Evolutionary conservation across 2,888 invertebrate species (phyloP).

Genomic region (Polylopha cassiicola): DNA sequence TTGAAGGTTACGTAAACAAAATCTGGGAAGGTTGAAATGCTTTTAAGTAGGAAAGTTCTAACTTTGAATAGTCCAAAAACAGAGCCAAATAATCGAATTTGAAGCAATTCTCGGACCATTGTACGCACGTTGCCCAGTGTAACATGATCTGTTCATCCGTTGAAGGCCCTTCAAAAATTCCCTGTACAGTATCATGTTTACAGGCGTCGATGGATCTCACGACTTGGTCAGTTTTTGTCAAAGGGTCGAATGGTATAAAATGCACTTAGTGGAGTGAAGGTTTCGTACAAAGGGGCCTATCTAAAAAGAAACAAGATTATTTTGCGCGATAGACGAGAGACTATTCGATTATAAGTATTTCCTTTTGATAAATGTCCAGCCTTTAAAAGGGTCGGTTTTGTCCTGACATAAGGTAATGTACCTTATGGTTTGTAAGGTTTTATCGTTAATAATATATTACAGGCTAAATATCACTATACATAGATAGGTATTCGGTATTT

Average conservation of each 20-base stretch:
- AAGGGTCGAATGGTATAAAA: conserved; percentile 59
- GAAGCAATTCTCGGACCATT: conserved; percentile 53
- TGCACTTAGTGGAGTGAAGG: conserved; percentile 54
- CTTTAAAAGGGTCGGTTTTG: conserved; percentile 25
- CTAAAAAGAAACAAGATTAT: conserved; percentile 49
- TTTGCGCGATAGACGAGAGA: conserved; percentile 42
- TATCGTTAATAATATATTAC: too few species aligned
- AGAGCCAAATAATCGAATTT: conserved; percentile 62
- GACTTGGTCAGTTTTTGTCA: conserved; percentile 35
- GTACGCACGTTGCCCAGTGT: conserved; percentile 32
- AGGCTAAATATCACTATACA: too few species aligned
- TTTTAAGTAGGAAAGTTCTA: conserved; percentile 45
- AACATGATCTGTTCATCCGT: conserved; percentile 25
- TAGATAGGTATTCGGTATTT: too few species aligned
- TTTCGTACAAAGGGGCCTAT: conserved; percentile 50
- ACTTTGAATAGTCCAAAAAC: conserved; percentile 55
- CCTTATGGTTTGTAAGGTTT: conserved; percentile 27
- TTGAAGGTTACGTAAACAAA: conserved; percentile 47
- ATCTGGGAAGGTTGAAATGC: conserved; percentile 39
- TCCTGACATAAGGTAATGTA: conserved; percentile 27
- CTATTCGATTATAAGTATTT: conserved; percentile 31
- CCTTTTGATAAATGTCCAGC: conserved; percentile 27
- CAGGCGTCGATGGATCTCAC: conserved; percentile 26
- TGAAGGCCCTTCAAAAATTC: not conserved
- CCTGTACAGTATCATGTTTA: too few species aligned